Conservation (phyloP, 2,113 vertebrate genomes). For the Planiliza haematocheilus region DNA sequence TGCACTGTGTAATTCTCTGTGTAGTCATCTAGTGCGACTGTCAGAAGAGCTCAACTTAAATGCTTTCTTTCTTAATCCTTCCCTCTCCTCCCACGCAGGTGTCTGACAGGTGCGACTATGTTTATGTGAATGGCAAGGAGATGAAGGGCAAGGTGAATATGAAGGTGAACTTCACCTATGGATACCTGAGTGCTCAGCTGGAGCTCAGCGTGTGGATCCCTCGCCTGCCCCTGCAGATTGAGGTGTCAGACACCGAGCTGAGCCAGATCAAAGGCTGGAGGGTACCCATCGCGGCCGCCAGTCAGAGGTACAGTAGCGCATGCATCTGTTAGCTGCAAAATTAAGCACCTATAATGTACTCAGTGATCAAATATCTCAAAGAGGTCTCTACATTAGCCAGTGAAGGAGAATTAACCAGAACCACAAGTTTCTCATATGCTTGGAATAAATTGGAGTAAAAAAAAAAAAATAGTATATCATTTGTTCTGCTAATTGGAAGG, state of each 20-base stretch:
- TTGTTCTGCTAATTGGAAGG: not conserved
- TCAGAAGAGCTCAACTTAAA: constrained; percentile 42
- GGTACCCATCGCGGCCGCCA: constrained; percentile 85
- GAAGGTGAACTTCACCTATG: constrained; percentile 93
- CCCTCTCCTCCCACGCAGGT: constrained; percentile 83
- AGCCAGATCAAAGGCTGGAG: constrained; percentile 98
- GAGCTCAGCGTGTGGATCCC: constrained; percentile 94
- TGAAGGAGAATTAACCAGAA: not conserved
- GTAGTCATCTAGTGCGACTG: constrained; percentile 36
- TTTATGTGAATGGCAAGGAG: constrained; percentile 97
- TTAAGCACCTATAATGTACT: too few species aligned
- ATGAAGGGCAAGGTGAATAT: constrained; percentile 91
- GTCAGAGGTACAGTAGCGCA: constrained; percentile 86
- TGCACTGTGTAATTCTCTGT: constrained; percentile 51
- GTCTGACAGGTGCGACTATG: constrained; percentile 93
- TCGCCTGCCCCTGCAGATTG: constrained; percentile 94
- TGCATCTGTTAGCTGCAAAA: too few species aligned
- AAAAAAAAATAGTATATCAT: not conserved
- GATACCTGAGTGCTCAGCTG: constrained; percentile 90
- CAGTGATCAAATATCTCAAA: too few species aligned
- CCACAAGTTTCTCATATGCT: not conserved
- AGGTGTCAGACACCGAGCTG: constrained; percentile 95
- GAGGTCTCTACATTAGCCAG: too few species aligned
- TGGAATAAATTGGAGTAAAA: not conserved
- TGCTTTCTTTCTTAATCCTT: constrained; percentile 29